A percentile compares a stretch with the other conserved stretches of the same genome.
Conservation (phyloP, 2,113 vertebrate species). For the Formicarius rufipectus region DNA sequence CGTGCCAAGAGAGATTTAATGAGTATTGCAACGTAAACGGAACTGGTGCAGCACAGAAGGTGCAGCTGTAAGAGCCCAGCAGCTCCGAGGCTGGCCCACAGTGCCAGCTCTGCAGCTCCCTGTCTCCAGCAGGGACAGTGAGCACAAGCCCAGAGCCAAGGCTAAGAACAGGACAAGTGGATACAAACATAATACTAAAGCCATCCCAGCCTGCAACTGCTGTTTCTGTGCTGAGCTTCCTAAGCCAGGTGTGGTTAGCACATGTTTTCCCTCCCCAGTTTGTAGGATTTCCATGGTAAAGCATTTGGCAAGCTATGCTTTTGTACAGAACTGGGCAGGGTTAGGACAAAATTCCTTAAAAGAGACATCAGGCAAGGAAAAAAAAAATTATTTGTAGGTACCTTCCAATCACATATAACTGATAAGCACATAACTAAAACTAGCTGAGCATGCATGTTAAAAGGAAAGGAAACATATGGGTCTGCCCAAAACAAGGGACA, state of each 20-base stretch:
- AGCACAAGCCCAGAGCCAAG: neutral
- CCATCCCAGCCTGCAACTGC: neutral
- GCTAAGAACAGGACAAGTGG: neutral
- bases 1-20: conserved; percentile 32
- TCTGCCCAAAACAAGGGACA: neutral
- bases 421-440: neutral
- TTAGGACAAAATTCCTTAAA: neutral
- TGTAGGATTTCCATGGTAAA: neutral
- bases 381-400: neutral
- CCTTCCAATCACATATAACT: neutral
- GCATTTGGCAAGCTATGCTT: neutral
- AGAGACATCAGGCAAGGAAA: neutral
- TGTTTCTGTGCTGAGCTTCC: neutral
- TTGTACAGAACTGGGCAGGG: neutral
- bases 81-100: neutral
- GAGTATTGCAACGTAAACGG: conserved; percentile 31
- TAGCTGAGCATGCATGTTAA: neutral
- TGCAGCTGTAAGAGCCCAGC: neutral
- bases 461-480: neutral
- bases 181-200: neutral
- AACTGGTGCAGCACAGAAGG: conserved; percentile 38
- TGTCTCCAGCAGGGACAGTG: rapidly evolving
- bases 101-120: neutral
- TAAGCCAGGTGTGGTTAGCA: neutral
- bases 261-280: neutral